These are phyloP conservation scores for Lepidurus arcticus DNA, from an alignment of 1,140 invertebrate genomes.

Conservation along the genomic window DNA sequence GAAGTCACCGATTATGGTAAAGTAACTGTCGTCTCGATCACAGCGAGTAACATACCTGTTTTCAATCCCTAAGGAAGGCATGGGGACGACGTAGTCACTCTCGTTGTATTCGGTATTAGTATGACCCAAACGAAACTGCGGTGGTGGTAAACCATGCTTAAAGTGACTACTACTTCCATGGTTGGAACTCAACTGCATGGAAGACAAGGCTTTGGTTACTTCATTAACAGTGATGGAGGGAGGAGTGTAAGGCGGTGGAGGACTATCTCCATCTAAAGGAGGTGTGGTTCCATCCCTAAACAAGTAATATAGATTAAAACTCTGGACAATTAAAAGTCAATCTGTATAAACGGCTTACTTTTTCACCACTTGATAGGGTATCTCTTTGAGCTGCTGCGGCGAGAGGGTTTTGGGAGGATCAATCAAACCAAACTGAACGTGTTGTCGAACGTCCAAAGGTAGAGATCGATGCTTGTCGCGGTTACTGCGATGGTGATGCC, in stretches of 20 bases:
- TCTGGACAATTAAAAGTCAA: neutral
- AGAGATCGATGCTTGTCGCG: slow-evolving; percentile 57
- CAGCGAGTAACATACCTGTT: slow-evolving; percentile 7
- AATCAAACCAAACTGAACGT: slow-evolving; percentile 82
- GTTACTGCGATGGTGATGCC: slow-evolving; percentile 42
- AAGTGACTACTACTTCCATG: slow-evolving; percentile 28
- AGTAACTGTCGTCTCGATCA: neutral
- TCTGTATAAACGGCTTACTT: slow-evolving; percentile 29
- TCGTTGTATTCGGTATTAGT: neutral
- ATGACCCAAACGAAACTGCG: slow-evolving; percentile 34
- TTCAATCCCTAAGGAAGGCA: slow-evolving; percentile 9
- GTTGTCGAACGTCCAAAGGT: slow-evolving; percentile 62
- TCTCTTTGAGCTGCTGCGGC: slow-evolving; percentile 79
- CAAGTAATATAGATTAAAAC: neutral
- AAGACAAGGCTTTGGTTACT: slow-evolving; percentile 35
- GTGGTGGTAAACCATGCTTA: slow-evolving; percentile 32
- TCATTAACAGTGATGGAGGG: slow-evolving; percentile 37
- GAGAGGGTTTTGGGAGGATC: slow-evolving; percentile 84
- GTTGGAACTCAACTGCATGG: slow-evolving; percentile 30
- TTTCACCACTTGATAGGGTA: slow-evolving; percentile 80
- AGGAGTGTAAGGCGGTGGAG: slow-evolving; percentile 44
- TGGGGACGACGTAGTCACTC: neutral
- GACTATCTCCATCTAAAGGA: slow-evolving; percentile 42
- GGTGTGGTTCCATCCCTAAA: slow-evolving; percentile 39
- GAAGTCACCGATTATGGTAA: neutral